These are phyloP conservation scores for Antennarius maculatus DNA, from an alignment of 2,797 vertebrate species.

Conservation along the genomic window DNA sequence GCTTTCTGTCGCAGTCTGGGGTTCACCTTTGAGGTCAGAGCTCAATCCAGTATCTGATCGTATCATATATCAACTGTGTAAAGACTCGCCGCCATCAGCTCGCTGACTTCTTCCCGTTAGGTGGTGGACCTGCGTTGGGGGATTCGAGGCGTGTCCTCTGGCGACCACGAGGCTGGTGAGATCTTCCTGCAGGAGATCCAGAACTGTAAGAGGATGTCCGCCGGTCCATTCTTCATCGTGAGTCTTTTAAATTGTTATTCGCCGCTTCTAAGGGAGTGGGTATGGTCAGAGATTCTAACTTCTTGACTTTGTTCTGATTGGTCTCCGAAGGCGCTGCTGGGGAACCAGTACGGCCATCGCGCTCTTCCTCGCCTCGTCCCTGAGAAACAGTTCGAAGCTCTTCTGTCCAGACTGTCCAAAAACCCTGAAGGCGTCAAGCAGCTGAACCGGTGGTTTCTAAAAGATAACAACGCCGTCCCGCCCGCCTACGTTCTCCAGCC, in stretches of 20 bases:
- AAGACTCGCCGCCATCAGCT: neutral
- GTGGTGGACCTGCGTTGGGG: slow-evolving; percentile 80
- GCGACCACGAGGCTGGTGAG: slow-evolving; percentile 75
- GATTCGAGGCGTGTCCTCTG: slow-evolving; percentile 53
- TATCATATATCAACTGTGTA: too few relatives aligned
- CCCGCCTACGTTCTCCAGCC: slow-evolving; percentile 82
- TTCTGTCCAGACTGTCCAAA: slow-evolving; percentile 74
- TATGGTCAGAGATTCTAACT: neutral
- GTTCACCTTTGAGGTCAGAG: slow-evolving; percentile 83
- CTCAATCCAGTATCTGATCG: too few relatives aligned
- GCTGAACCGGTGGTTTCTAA: slow-evolving; percentile 77
- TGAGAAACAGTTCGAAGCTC: slow-evolving; percentile 80
- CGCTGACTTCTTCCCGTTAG: slow-evolving; percentile 35
- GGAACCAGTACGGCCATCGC: slow-evolving; percentile 82
- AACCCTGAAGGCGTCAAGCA: slow-evolving; percentile 70
- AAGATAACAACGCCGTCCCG: slow-evolving; percentile 82
- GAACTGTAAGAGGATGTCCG: slow-evolving; percentile 76
- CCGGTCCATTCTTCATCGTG: slow-evolving; percentile 82
- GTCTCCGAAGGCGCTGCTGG: slow-evolving; percentile 80
- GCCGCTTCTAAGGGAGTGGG: neutral
- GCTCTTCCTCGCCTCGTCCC: slow-evolving; percentile 73
- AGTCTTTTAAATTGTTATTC: slow-evolving; percentile 54
- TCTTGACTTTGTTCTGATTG: neutral
- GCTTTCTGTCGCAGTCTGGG: slow-evolving; percentile 84
- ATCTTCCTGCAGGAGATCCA: slow-evolving; percentile 83